These are phyloP conservation scores for Agriopis aurantiaria DNA, from an alignment of 2,888 invertebrate genomes.

Conservation along the genomic window DNA sequence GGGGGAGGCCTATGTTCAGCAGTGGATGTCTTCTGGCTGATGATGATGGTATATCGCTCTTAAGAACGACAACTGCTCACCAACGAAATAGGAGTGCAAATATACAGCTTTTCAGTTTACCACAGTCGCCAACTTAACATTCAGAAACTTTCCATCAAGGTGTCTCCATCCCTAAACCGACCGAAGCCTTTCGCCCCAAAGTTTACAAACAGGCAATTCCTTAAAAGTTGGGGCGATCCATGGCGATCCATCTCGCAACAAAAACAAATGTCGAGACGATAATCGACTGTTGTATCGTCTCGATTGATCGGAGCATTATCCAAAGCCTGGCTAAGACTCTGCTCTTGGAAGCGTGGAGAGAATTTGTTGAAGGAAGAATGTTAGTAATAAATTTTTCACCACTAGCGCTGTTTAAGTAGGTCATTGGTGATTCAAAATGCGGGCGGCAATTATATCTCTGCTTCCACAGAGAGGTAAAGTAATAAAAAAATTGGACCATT, in stretches of 20 bases:
- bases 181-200: conserved; percentile 21
- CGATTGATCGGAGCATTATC: conserved; percentile 46
- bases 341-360: conserved; percentile 28
- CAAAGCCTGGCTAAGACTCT: conserved; percentile 38
- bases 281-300: conserved; percentile 47
- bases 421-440: too few relatives aligned
- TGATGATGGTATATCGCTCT: too few relatives aligned
- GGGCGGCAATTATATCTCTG: too few relatives aligned
- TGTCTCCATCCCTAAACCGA: conserved; percentile 10
- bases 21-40: too few relatives aligned
- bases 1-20: too few relatives aligned
- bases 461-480: too few relatives aligned
- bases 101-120: not conserved
- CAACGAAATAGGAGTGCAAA: too few relatives aligned
- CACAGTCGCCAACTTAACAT: conserved; percentile 14
- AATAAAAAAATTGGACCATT: too few relatives aligned
- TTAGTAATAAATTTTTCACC: not conserved
- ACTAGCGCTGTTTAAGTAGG: too few relatives aligned
- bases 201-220: conserved; percentile 42
- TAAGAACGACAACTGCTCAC: too few relatives aligned
- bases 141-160: conserved; percentile 17
- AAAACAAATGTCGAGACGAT: conserved; percentile 48
- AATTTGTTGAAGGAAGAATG: conserved; percentile 16
- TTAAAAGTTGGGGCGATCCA: conserved; percentile 43
- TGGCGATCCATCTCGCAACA: conserved; percentile 45